Percentiles rank a stretch among this genome's conserved stretches.
phyloP scores from a whole-genome alignment of 2,888 invertebrate species.

The Sesamia inferens region DNA sequence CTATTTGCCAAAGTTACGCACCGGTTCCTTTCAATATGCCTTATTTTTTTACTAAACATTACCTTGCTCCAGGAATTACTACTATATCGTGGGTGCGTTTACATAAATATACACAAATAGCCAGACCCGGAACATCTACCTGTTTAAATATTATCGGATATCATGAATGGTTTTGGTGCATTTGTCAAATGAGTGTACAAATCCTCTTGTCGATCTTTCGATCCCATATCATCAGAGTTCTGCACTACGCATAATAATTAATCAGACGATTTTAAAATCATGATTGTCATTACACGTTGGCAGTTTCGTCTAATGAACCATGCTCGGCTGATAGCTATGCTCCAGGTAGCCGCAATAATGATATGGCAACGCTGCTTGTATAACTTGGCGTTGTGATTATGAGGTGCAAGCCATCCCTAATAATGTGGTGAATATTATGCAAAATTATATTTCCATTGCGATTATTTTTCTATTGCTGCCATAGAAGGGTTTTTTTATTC shows the following conservation, averaged over 20 bases:
- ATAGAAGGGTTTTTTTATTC: constrained; percentile 9
- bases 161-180: too few species aligned
- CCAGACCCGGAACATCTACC: too few species aligned
- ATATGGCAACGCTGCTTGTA: constrained; percentile 23
- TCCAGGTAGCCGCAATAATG: constrained; percentile 24
- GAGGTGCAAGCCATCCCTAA: constrained; percentile 28
- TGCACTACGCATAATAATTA: constrained; percentile 23
- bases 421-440: constrained; percentile 25
- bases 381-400: constrained; percentile 17
- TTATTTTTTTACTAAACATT: too few species aligned
- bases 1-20: background rate
- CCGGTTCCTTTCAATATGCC: background rate
- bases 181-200: background rate
- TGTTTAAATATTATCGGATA: too few species aligned
- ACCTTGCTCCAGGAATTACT: too few species aligned
- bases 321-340: constrained; percentile 4
- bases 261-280: constrained; percentile 30
- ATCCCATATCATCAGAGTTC: background rate
- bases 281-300: constrained; percentile 11
- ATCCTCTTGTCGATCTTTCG: constrained; percentile 1
- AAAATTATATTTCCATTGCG: constrained; percentile 10
- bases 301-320: constrained; percentile 21
- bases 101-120: too few species aligned
- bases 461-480: constrained; percentile 12
- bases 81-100: too few species aligned